phyloP scores from a whole-genome alignment of 2,797 vertebrate genomes.

The Muraenolepis orangiensis region DNA sequence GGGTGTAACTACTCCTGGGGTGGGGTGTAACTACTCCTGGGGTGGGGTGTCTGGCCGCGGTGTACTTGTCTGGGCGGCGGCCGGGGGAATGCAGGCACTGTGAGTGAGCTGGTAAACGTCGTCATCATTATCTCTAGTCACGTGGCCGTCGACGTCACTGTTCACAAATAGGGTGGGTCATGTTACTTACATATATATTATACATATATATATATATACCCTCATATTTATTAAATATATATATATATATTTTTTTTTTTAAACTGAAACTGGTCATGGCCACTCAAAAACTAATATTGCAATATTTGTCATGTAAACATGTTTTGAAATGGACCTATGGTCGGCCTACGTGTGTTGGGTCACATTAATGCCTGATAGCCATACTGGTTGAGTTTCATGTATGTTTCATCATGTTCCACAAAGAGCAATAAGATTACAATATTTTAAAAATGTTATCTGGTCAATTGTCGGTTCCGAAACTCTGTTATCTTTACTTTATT shows the following conservation, averaged over 20 bases:
- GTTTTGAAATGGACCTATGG: neutral
- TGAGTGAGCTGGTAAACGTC: too few relatives aligned
- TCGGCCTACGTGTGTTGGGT: neutral
- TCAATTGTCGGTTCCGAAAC: neutral
- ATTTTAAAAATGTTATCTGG: neutral
- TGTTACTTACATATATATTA: neutral
- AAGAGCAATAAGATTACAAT: neutral
- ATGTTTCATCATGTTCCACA: neutral
- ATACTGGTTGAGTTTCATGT: neutral
- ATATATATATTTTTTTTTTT: too few relatives aligned
- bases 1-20: too few relatives aligned
- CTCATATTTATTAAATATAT: neutral
- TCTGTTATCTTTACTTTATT: neutral
- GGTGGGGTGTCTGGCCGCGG: too few relatives aligned
- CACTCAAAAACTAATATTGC: neutral
- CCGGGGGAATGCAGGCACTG: too few relatives aligned
- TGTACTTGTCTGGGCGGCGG: too few relatives aligned
- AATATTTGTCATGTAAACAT: neutral
- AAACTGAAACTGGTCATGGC: too few relatives aligned
- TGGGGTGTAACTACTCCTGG: too few relatives aligned
- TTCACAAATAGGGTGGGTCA: neutral
- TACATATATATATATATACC: too few relatives aligned
- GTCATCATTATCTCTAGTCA: too few relatives aligned
- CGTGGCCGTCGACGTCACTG: neutral
- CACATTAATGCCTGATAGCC: neutral